Conservation (phyloP, 1,140 invertebrate genomes). For the Temnothorax longispinosus region DNA sequence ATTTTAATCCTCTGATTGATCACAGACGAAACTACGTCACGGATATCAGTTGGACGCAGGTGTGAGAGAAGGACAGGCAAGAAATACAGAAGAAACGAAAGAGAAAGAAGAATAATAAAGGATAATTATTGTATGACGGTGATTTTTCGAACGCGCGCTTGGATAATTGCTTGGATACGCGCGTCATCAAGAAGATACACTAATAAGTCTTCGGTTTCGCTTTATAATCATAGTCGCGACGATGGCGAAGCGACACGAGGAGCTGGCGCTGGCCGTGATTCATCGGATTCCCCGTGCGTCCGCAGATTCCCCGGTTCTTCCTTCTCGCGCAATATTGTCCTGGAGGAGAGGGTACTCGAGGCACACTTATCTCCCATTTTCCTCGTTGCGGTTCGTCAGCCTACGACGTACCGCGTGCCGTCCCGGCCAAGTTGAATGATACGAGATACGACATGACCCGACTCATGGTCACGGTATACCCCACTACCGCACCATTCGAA, state of each 20-base stretch:
- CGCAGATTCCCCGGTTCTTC: slow-evolving; percentile 2
- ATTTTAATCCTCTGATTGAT: no score
- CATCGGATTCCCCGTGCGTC: background rate
- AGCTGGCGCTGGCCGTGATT: background rate
- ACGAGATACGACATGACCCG: background rate
- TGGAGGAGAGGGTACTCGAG: background rate
- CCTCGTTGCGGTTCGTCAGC: background rate
- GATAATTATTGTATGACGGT: background rate
- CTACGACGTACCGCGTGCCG: background rate
- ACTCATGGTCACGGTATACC: slow-evolving; percentile 1
- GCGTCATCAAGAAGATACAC: background rate
- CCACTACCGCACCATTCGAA: background rate
- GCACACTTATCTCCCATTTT: slow-evolving; percentile 1
- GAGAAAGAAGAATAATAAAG: background rate
- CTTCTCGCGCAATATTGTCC: background rate
- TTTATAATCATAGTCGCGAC: background rate
- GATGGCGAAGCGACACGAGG: background rate
- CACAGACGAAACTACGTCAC: no score
- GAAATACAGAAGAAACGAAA: background rate
- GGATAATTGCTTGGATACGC: background rate
- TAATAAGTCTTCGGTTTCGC: background rate
- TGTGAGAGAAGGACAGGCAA: background rate
- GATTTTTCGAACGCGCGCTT: slow-evolving; percentile 19
- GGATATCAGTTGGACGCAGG: no score
- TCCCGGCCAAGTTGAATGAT: background rate